Percentiles rank a stretch among this genome's conserved stretches.
phyloP scores from a whole-genome alignment of 1,140 invertebrate genomes.

The Heliothis subflexa region DNA sequence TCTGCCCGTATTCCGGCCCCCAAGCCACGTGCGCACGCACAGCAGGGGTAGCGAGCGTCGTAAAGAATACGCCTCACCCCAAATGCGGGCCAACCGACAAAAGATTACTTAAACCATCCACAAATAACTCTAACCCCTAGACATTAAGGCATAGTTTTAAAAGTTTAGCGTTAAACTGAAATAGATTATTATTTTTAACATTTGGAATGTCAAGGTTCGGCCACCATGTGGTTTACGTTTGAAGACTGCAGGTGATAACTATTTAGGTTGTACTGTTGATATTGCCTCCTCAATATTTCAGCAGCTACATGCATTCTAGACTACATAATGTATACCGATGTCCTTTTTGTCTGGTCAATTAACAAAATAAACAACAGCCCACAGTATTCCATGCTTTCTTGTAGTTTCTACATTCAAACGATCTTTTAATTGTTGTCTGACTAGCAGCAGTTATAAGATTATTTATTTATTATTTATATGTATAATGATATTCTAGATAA shows the following conservation, averaged over 20 bases:
- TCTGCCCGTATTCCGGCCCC: constrained; percentile 70
- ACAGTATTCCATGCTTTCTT: neutral
- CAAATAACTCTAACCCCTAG: constrained; percentile 57
- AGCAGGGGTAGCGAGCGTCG: constrained; percentile 76
- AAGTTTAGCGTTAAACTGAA: constrained; percentile 63
- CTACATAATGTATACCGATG: neutral
- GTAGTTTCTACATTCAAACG: neutral
- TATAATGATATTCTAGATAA: constrained; percentile 25
- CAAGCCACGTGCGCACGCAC: constrained; percentile 77
- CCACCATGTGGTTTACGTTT: constrained; percentile 78
- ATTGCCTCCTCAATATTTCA: constrained; percentile 22
- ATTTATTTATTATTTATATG: constrained; percentile 21
- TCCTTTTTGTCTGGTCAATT: neutral
- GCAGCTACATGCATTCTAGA: neutral
- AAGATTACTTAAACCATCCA: constrained; percentile 38
- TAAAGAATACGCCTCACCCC: constrained; percentile 74
- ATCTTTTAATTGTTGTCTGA: constrained; percentile 4
- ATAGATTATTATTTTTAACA: constrained; percentile 84
- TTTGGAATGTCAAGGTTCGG: constrained; percentile 81
- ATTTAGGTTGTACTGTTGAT: constrained; percentile 51
- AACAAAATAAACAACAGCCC: neutral
- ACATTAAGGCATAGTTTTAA: constrained; percentile 56
- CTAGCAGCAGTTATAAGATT: neutral
- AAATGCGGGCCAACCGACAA: constrained; percentile 72
- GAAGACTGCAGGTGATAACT: constrained; percentile 72